Evolutionary conservation across 1,140 invertebrate genomes (phyloP).

Genomic region (Bathynomus jamesi): DNA sequence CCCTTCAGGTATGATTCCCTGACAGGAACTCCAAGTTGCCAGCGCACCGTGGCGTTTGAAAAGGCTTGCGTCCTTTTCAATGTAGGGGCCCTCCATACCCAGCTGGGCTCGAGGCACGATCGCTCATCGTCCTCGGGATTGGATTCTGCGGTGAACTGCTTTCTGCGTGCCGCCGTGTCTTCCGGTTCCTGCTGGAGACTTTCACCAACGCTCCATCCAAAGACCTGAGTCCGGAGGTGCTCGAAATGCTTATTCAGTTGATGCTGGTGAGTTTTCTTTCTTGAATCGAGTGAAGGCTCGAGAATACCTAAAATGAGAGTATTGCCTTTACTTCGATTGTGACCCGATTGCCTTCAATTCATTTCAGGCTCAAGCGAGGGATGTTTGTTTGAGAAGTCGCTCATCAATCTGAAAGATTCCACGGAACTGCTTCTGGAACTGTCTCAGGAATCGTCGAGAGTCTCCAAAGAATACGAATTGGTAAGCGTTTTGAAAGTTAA

Average conservation of each 20-base stretch:
- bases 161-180: conserved; percentile 28
- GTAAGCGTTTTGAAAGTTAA: too few relatives aligned
- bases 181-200: conserved; percentile 80
- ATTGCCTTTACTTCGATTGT: too few relatives aligned
- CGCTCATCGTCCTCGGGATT: conserved; percentile 57
- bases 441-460: conserved; percentile 81
- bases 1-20: conserved; percentile 6
- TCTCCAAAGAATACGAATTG: conserved; percentile 42
- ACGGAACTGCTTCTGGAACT: conserved; percentile 61
- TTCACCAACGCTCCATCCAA: conserved; percentile 94
- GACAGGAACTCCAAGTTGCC: conserved; percentile 6
- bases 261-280: conserved; percentile 58
- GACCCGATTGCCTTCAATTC: too few relatives aligned
- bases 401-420: conserved; percentile 49
- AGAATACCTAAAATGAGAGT: too few relatives aligned
- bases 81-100: conserved; percentile 85
- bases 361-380: conserved; percentile 86
- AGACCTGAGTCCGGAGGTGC: conserved; percentile 79
- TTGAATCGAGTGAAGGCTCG: too few relatives aligned
- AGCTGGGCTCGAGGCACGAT: conserved; percentile 78
- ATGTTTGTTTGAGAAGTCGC: conserved; percentile 77
- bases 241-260: conserved; percentile 71
- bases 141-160: conserved; percentile 64
- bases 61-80: conserved; percentile 90
- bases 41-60: conserved; percentile 12